Evolutionary conservation across 2,797 vertebrate species (phyloP).

Genomic region (Rhinella marina): DNA sequence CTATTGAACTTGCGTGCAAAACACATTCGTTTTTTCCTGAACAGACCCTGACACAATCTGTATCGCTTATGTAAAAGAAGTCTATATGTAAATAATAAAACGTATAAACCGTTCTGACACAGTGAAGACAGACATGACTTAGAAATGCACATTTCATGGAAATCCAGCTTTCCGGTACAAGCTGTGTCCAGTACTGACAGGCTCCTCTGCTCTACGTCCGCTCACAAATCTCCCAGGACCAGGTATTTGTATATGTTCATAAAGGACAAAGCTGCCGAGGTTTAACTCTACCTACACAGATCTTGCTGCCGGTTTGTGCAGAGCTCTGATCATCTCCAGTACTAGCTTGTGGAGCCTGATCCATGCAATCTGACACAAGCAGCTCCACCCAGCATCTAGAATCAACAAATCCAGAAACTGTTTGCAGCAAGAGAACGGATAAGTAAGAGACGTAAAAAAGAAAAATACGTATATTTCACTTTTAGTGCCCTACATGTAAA

Average conservation of each 20-base stretch:
- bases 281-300: background rate
- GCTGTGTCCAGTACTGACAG: conserved; percentile 31
- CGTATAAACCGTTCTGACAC: background rate
- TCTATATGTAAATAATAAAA: no score
- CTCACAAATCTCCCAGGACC: conserved; percentile 11
- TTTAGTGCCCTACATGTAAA: no score
- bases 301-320: conserved; percentile 3
- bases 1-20: no score
- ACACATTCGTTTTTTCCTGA: no score
- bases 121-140: background rate
- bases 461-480: no score
- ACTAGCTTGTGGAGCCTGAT: conserved; percentile 52
- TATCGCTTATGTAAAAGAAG: no score
- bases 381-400: conserved; percentile 56
- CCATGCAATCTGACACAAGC: conserved; percentile 43
- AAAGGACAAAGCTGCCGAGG: background rate
- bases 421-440: conserved; percentile 43
- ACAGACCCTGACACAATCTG: no score
- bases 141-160: conserved; percentile 14
- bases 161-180: conserved; percentile 37
- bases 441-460: background rate
- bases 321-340: conserved; percentile 20
- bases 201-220: conserved; percentile 8
- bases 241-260: background rate
- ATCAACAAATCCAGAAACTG: conserved; percentile 60